Percentiles rank a stretch among this genome's conserved stretches.
Conservation (phyloP, 2,888 invertebrate genomes). For the Ecliptopera silaceata region DNA sequence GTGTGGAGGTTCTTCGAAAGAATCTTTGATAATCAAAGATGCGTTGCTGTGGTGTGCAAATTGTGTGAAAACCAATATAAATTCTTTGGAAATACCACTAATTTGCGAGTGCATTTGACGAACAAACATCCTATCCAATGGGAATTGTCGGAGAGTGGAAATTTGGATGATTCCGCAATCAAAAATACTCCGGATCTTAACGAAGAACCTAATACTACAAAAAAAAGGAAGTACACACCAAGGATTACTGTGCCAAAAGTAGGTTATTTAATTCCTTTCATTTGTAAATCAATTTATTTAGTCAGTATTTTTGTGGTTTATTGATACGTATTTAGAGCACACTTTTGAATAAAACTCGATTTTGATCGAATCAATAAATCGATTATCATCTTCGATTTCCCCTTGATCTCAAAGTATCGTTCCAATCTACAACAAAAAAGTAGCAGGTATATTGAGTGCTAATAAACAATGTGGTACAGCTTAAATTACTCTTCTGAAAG, state of each 20-base stretch:
- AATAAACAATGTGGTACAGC: too few species aligned
- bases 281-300: too few species aligned
- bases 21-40: constrained; percentile 62
- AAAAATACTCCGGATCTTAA: constrained; percentile 39
- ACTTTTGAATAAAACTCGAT: constrained; percentile 12
- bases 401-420: not conserved
- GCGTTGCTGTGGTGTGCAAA: constrained; percentile 73
- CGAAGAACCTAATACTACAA: constrained; percentile 41
- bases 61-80: constrained; percentile 75
- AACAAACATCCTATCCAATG: constrained; percentile 77
- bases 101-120: constrained; percentile 68
- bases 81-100: constrained; percentile 77
- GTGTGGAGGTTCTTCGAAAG: constrained; percentile 78
- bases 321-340: too few species aligned
- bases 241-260: constrained; percentile 65
- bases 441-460: too few species aligned
- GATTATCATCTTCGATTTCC: not conserved
- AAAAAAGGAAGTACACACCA: constrained; percentile 57
- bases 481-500: too few species aligned
- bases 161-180: constrained; percentile 56
- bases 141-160: constrained; percentile 69
- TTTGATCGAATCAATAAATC: constrained; percentile 12
- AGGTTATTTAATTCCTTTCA: constrained; percentile 53
- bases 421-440: too few species aligned
- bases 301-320: too few species aligned